Percentiles rank a stretch among this genome's conserved stretches.
Evolutionary conservation across 2,888 invertebrate genomes (phyloP).

Genomic region (Apamea crenata): DNA sequence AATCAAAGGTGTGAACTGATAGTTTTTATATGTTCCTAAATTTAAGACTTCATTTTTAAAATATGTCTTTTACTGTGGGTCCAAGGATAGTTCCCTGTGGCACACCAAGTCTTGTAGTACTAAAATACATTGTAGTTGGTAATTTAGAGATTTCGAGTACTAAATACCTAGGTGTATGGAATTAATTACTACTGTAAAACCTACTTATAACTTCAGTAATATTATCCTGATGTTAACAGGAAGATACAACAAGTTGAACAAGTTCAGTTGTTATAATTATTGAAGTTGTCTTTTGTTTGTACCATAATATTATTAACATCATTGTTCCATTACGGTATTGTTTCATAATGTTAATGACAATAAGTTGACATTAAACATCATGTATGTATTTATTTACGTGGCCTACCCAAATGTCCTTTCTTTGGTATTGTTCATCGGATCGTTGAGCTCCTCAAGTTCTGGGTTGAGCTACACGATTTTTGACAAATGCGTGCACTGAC

Average conservation of each 20-base stretch:
- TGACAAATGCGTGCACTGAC: too few species aligned
- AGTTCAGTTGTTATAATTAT: conserved; percentile 5
- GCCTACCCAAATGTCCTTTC: too few species aligned
- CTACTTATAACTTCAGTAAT: not conserved
- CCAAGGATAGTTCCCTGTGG: not conserved
- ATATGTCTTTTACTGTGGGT: not conserved
- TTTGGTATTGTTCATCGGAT: too few species aligned
- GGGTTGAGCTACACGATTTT: too few species aligned
- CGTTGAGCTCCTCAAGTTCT: too few species aligned
- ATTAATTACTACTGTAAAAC: not conserved
- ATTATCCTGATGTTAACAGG: not conserved
- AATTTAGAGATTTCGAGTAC: not conserved
- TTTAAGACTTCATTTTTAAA: not conserved
- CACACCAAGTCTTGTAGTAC: not conserved
- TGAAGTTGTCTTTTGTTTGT: conserved; percentile 7
- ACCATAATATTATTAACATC: not conserved
- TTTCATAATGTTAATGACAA: not conserved
- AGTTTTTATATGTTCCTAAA: not conserved
- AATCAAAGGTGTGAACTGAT: not conserved
- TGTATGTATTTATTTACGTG: not conserved
- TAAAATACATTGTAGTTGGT: not conserved
- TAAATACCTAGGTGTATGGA: not conserved
- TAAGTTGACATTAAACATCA: not conserved
- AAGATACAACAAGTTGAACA: not conserved
- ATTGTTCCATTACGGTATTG: not conserved